phyloP scores from a whole-genome alignment of 2,888 invertebrate genomes.

The Macrosiphum euphorbiae region DNA sequence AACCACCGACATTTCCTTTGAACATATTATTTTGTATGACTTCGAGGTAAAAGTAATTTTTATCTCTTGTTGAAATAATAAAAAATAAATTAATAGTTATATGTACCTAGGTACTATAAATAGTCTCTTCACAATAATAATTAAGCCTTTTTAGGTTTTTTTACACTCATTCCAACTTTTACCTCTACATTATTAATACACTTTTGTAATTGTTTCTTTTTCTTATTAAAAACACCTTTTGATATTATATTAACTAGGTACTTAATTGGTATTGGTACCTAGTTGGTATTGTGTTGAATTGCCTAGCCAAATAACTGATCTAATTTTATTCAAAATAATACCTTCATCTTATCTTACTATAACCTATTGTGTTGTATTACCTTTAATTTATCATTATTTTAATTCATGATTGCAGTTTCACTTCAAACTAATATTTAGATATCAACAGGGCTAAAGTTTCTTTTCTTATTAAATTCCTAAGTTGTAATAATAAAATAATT shows the following conservation, averaged over 20 bases:
- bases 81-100: neutral
- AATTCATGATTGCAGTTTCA: slow-evolving; percentile 9
- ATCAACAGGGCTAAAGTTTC: neutral
- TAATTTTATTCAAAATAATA: neutral
- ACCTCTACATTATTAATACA: neutral
- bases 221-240: neutral
- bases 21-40: slow-evolving; percentile 22
- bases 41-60: slow-evolving; percentile 26
- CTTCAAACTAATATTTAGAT: neutral
- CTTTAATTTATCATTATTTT: neutral
- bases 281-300: neutral
- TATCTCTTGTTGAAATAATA: neutral
- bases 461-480: slow-evolving; percentile 4
- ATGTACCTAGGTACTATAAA: neutral
- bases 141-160: neutral
- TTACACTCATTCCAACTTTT: neutral
- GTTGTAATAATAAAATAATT: neutral
- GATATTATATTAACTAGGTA: neutral
- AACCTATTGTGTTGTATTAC: neutral
- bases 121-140: neutral
- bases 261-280: neutral
- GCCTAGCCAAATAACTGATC: neutral
- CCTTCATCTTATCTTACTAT: neutral
- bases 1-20: neutral
- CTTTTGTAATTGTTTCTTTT: neutral